These are phyloP conservation scores for Pandemis cinnamomeana DNA, from an alignment of 2,888 invertebrate genomes.

Conservation along the genomic window DNA sequence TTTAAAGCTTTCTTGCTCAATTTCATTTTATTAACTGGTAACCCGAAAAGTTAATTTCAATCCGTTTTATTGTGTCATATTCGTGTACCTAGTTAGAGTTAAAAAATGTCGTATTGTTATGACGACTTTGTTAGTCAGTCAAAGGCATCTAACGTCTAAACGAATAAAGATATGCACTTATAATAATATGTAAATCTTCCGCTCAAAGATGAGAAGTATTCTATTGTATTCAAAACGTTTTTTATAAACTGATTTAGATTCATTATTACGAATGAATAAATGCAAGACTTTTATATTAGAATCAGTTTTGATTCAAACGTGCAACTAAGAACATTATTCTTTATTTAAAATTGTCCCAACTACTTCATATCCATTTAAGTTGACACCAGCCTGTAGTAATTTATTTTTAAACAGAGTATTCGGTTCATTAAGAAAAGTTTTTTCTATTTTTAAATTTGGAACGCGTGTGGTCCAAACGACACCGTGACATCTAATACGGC, in stretches of 20 bases:
- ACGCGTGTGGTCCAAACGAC: slow-evolving; percentile 43
- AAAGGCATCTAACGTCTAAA: not conserved
- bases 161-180: not conserved
- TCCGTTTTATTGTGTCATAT: not conserved
- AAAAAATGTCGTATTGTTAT: not conserved
- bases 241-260: slow-evolving; percentile 2
- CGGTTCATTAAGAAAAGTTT: slow-evolving; percentile 6
- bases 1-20: not conserved
- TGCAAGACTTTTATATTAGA: not conserved
- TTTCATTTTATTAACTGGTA: not conserved
- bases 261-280: not conserved
- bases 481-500: slow-evolving; percentile 48
- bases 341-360: not conserved
- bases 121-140: not conserved
- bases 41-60: not conserved
- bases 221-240: slow-evolving; percentile 4
- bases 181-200: slow-evolving; percentile 3
- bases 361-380: not conserved
- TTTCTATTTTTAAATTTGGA: slow-evolving; percentile 35
- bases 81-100: not conserved
- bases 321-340: not conserved
- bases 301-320: not conserved
- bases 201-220: slow-evolving; percentile 3
- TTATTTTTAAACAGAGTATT: not conserved
- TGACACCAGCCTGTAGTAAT: slow-evolving; percentile 1